A percentile compares a stretch with the other conserved stretches of the same genome.
Conservation (phyloP, 2,113 vertebrate genomes). For the Saimiri boliviensis region DNA sequence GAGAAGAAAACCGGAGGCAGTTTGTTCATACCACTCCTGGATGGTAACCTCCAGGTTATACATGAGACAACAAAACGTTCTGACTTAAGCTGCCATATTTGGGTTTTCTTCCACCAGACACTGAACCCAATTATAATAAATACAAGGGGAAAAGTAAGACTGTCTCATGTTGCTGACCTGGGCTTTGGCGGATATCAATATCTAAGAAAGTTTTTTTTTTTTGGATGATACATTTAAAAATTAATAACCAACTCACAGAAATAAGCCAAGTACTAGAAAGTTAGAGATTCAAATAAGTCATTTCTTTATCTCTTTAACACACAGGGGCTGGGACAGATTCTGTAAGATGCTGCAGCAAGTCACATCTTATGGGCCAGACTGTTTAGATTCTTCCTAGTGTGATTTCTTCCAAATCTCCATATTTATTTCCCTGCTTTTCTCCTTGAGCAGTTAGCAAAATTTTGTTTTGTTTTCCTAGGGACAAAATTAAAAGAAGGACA, state of each 20-base stretch:
- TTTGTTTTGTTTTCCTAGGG: neutral
- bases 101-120: neutral
- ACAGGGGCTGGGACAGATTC: neutral
- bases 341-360: neutral
- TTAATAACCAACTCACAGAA: neutral
- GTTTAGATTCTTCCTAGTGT: neutral
- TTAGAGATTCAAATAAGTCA: neutral
- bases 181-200: neutral
- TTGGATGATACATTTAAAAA: neutral
- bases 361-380: neutral
- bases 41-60: neutral
- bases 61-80: neutral
- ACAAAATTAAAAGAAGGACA: neutral
- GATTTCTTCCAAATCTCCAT: neutral
- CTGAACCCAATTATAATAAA: neutral
- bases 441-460: neutral
- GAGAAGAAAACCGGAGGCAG: neutral
- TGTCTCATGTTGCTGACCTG: neutral
- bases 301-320: neutral
- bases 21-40: neutral
- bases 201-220: neutral
- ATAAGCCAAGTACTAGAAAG: neutral
- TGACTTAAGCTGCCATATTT: neutral
- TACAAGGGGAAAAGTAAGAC: neutral
- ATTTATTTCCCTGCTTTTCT: constrained; percentile 20